These are phyloP conservation scores for Eledone cirrhosa DNA, from an alignment of 2,888 invertebrate species.

Conservation along the genomic window DNA sequence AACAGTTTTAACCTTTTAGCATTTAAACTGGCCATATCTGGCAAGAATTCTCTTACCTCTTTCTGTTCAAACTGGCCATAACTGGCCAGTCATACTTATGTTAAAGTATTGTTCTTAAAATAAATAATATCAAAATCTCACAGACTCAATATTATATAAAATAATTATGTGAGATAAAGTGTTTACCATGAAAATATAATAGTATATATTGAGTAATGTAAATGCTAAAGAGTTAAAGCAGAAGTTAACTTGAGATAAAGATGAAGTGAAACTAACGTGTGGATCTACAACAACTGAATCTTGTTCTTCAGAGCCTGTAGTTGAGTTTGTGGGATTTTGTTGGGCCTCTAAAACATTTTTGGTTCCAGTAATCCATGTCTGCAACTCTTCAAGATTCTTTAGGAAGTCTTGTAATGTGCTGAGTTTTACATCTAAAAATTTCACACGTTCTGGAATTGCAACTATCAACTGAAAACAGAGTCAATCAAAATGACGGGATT, in stretches of 20 bases:
- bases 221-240: no score
- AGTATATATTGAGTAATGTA: no score
- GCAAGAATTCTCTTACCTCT: no score
- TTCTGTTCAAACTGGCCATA: no score
- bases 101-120: no score
- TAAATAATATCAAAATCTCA: no score
- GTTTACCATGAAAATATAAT: no score
- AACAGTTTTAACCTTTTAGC: no score
- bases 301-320: constrained; percentile 53
- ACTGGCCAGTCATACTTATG: no score
- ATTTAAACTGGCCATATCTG: no score
- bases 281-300: constrained; percentile 57
- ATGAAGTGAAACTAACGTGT: constrained; percentile 41
- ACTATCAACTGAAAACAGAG: constrained; percentile 45
- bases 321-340: constrained; percentile 54
- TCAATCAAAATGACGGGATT: not conserved
- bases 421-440: constrained; percentile 47
- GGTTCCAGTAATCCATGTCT: constrained; percentile 55
- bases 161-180: no score
- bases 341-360: constrained; percentile 54
- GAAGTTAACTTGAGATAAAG: not conserved
- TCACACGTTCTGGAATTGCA: constrained; percentile 52
- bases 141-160: no score
- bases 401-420: constrained; percentile 51
- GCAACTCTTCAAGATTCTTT: constrained; percentile 55